Evolutionary conservation across 2,797 vertebrate genomes (phyloP), one percentile per base, ranked within the genome.

Genomic region (Pempheris klunzingeri): DNA sequence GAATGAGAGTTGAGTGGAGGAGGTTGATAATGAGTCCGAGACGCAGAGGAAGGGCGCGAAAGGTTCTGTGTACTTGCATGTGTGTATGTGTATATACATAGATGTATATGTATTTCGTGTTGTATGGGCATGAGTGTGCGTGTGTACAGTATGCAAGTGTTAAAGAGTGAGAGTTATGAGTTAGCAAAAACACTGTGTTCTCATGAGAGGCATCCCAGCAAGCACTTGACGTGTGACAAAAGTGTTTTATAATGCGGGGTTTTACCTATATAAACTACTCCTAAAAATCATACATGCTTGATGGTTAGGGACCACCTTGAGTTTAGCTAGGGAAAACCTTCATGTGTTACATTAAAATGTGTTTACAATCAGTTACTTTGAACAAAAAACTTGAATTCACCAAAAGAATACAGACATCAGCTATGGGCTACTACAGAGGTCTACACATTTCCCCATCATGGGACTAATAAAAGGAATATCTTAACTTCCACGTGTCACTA

Each of bases 131-230:
- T 87, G 84, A 70, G 46, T 84, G 91, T 83, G 92, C 87, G 82
- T 86, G 77, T 90, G 90, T 90, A 92, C 92, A 92, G 90, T 89
- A 90, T 93, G 90, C 28, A 44, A 82, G 78, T 80, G 83, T 85
- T 83, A 79, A 70, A 76, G 49, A 65, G 73, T 81, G 70, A 83
- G 52, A 78, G 65, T 71, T 71, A 92, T 89, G 90, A 87, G 73
- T 88, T 82, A 82, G 85, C 82, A 61, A 82, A 83, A 85, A 90
- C 75, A 87, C 64, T 69, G 36, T 80, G 57, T 87, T 77, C 75
- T 79, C 20, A 81, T 88, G 86, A 86, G 43, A 83, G 61, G 76
- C 86, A 93, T 93, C 91, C 91, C 91, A 93, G 78, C 89, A 92
- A 92, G 74, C 89, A 90, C 54, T 83, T 81, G 81, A 90, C 71